Percentiles rank a stretch among this genome's conserved stretches.
These are phyloP conservation scores for Meteorus colon DNA, from an alignment of 2,888 invertebrate genomes.

Conservation along the genomic window DNA sequence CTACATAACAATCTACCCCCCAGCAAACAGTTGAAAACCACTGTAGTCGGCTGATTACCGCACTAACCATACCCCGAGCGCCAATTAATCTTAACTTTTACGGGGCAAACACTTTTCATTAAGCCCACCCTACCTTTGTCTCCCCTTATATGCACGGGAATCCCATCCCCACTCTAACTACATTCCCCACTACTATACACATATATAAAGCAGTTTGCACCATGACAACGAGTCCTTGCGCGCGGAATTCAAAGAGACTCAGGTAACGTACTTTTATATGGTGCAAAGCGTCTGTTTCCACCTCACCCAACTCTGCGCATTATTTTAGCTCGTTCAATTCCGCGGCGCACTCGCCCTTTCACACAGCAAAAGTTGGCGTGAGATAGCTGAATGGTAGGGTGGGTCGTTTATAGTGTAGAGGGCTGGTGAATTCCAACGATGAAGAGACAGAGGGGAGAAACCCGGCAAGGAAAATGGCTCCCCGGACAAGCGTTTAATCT, in stretches of 20 bases:
- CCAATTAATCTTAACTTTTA: slow-evolving; percentile 73
- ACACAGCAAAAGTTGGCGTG: background rate
- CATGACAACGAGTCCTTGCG: background rate
- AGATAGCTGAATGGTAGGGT: background rate
- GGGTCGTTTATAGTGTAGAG: background rate
- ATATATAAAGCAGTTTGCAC: slow-evolving; percentile 35
- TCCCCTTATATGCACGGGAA: slow-evolving; percentile 43
- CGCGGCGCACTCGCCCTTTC: slow-evolving; percentile 2
- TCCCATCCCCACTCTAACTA: slow-evolving; percentile 49
- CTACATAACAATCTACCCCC: slow-evolving; percentile 2
- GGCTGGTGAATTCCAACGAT: slow-evolving; percentile 10
- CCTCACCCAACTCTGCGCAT: slow-evolving; percentile 29
- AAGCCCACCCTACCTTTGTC: slow-evolving; percentile 63
- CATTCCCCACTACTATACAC: slow-evolving; percentile 46
- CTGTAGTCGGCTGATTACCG: slow-evolving; percentile 70
- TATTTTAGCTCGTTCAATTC: slow-evolving; percentile 29
- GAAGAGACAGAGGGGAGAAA: slow-evolving; percentile 11
- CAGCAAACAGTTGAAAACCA: slow-evolving; percentile 65
- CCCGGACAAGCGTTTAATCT: slow-evolving; percentile 80
- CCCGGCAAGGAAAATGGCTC: slow-evolving; percentile 74
- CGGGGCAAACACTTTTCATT: slow-evolving; percentile 73
- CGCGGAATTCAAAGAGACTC: slow-evolving; percentile 21
- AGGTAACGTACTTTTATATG: background rate
- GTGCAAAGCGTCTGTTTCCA: slow-evolving; percentile 7
- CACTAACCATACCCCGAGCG: slow-evolving; percentile 72